Percentiles rank a stretch among this genome's conserved stretches.
These are phyloP conservation scores for Butastur rufipennis DNA, from an alignment of 2,113 vertebrate species.

Conservation along the genomic window DNA sequence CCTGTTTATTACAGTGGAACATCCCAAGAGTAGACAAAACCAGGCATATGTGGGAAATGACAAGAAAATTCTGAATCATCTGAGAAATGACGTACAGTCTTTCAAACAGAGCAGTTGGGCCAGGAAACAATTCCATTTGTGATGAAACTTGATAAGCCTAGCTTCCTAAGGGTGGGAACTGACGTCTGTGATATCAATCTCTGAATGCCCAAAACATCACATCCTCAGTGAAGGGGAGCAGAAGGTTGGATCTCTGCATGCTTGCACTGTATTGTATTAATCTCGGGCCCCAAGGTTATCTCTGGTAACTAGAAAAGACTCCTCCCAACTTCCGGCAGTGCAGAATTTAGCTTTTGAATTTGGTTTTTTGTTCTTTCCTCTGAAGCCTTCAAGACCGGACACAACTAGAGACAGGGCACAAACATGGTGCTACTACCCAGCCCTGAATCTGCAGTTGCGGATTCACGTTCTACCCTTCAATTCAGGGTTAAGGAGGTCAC, in stretches of 20 bases:
- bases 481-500: neutral
- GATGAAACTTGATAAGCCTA: neutral
- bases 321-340: neutral
- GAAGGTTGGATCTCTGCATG: neutral
- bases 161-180: neutral
- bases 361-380: neutral
- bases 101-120: neutral
- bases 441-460: neutral
- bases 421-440: neutral
- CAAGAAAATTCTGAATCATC: neutral
- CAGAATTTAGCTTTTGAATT: neutral
- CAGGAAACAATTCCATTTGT: neutral
- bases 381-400: neutral
- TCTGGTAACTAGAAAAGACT: neutral
- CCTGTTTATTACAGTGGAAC: neutral
- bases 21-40: neutral
- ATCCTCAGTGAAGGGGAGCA: neutral
- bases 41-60: neutral
- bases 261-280: neutral
- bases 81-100: neutral
- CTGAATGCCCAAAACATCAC: neutral
- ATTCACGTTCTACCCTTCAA: neutral
- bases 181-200: neutral
- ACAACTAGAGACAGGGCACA: neutral
- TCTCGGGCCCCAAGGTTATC: neutral